These are phyloP conservation scores for Drosophila persimilis DNA, from an alignment of 1,140 invertebrate species.

Conservation along the genomic window DNA sequence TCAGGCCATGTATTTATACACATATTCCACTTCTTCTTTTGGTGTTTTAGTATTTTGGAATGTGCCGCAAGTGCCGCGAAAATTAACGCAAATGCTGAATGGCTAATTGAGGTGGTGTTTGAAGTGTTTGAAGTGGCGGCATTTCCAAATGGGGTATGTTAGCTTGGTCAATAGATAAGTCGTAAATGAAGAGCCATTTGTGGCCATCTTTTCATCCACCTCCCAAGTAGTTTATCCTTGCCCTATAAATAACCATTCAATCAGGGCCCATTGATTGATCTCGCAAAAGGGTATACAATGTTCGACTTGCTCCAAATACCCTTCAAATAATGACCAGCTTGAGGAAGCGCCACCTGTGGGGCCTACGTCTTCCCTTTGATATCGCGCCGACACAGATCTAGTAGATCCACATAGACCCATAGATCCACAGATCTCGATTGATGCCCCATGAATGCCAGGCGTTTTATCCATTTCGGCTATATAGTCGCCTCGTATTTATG, in stretches of 20 bases:
- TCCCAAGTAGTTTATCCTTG: too few relatives aligned
- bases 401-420: slow-evolving; percentile 27
- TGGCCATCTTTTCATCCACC: not conserved
- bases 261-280: too few relatives aligned
- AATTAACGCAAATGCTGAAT: slow-evolving; percentile 72
- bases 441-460: slow-evolving; percentile 60
- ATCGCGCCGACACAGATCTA: slow-evolving; percentile 74
- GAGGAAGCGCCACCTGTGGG: slow-evolving; percentile 74
- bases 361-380: slow-evolving; percentile 57
- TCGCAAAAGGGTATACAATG: slow-evolving; percentile 30
- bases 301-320: slow-evolving; percentile 31
- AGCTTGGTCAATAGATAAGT: not conserved
- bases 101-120: slow-evolving; percentile 59
- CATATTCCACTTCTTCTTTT: slow-evolving; percentile 16
- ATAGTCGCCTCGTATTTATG: slow-evolving; percentile 7
- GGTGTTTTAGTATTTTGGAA: slow-evolving; percentile 54
- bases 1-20: slow-evolving; percentile 33
- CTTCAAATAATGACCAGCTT: slow-evolving; percentile 12
- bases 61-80: slow-evolving; percentile 80
- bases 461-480: slow-evolving; percentile 59
- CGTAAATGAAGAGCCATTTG: too few relatives aligned
- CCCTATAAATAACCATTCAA: too few relatives aligned
- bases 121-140: slow-evolving; percentile 10
- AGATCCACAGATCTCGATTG: slow-evolving; percentile 13
- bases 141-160: slow-evolving; percentile 24